Evolutionary conservation across 2,888 invertebrate genomes (phyloP).

Genomic region (Stomorhina lunata): DNA sequence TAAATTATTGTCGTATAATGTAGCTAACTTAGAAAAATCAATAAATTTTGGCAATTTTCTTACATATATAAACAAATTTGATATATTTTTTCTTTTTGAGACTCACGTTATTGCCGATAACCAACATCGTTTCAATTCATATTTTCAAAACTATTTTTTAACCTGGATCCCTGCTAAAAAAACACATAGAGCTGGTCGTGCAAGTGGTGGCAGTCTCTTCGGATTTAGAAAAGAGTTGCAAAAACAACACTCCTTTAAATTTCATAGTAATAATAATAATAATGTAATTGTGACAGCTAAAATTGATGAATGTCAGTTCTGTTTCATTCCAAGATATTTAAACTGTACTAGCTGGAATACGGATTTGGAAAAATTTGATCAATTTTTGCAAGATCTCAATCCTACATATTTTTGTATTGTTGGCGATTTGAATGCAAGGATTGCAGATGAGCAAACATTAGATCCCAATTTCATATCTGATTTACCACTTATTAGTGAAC

Average conservation of each 20-base stretch:
- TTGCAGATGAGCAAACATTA: conserved; percentile 7
- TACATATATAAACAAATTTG: background rate
- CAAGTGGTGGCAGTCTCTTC: background rate
- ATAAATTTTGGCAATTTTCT: too few relatives aligned
- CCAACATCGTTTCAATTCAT: background rate
- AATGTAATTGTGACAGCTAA: background rate
- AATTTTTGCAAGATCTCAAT: background rate
- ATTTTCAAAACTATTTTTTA: background rate
- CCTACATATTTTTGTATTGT: conserved; percentile 8
- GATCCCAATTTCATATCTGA: background rate
- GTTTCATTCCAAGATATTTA: conserved; percentile 19
- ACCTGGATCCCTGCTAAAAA: background rate
- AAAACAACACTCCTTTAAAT: background rate
- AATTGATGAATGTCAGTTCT: background rate
- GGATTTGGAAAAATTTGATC: conserved; percentile 8
- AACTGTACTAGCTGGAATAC: conserved; percentile 16
- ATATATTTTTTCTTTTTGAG: background rate
- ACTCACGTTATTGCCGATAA: background rate
- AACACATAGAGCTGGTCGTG: background rate
- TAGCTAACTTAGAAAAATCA: background rate
- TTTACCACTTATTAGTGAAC: background rate
- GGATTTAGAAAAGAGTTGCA: background rate
- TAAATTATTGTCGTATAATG: background rate
- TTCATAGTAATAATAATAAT: background rate
- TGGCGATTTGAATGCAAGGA: conserved; percentile 22